Evolutionary conservation across 2,113 vertebrate species (phyloP).

Genomic region (Phyllopteryx taeniolatus): DNA sequence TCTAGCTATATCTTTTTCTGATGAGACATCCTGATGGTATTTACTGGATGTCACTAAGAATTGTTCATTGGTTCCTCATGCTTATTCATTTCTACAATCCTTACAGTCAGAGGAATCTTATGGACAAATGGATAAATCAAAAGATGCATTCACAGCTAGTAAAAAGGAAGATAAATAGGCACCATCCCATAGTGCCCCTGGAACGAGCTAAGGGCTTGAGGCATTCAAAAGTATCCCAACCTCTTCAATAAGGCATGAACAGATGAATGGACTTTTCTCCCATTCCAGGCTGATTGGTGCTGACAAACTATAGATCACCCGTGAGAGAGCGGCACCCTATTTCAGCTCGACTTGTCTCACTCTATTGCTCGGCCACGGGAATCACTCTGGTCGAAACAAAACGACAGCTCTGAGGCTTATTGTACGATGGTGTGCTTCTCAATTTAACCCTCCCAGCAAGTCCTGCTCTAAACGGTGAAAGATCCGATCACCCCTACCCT

Average conservation of each 20-base stretch:
- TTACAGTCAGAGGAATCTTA: conserved; percentile 56
- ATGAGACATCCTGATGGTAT: conserved; percentile 49
- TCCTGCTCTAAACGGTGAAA: conserved; percentile 16
- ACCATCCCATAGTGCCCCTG: conserved; percentile 59
- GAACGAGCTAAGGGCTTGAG: conserved; percentile 56
- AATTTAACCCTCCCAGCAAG: conserved; percentile 12
- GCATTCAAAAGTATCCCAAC: conserved; percentile 66
- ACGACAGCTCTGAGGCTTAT: conserved; percentile 30
- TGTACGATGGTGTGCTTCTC: conserved; percentile 36
- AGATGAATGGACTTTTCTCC: conserved; percentile 68
- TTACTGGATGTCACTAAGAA: conserved; percentile 32
- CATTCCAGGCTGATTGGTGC: conserved; percentile 65
- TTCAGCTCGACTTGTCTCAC: conserved; percentile 59
- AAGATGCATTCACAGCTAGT: conserved; percentile 68
- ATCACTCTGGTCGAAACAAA: conserved; percentile 51
- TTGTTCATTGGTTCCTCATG: conserved; percentile 50
- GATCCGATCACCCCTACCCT: neutral
- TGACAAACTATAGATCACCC: conserved; percentile 74
- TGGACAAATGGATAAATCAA: conserved; percentile 61
- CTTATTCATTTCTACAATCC: conserved; percentile 27
- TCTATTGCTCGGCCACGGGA: conserved; percentile 47
- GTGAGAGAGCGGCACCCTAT: conserved; percentile 59
- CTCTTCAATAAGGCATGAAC: conserved; percentile 71
- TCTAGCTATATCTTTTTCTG: conserved; percentile 43
- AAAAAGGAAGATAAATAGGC: conserved; percentile 71